A percentile compares a stretch with the other conserved stretches of the same genome.
These are phyloP conservation scores for Epistrophe eligans DNA, from an alignment of 2,888 invertebrate species.

Conservation along the genomic window DNA sequence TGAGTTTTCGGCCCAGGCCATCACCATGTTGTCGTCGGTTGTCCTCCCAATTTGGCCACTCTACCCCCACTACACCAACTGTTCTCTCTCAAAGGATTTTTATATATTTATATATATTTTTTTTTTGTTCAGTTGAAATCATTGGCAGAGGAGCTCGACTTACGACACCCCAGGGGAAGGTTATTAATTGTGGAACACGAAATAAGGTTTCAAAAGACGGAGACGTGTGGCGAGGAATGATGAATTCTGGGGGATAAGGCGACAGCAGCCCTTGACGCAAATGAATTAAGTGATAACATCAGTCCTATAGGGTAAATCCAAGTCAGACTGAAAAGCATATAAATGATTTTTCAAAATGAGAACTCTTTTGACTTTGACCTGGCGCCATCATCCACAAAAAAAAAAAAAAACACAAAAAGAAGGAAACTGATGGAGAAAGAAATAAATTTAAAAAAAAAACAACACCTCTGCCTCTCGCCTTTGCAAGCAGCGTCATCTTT, in stretches of 20 bases:
- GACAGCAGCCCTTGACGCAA: constrained; percentile 63
- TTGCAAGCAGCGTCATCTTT: constrained; percentile 38
- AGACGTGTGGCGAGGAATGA: not conserved
- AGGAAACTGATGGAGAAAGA: constrained; percentile 17
- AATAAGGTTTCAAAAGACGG: constrained; percentile 45
- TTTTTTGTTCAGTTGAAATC: constrained; percentile 40
- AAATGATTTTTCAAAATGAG: constrained; percentile 69
- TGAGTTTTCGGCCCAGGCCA: constrained; percentile 1
- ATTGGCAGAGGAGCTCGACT: constrained; percentile 51
- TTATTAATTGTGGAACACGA: constrained; percentile 72
- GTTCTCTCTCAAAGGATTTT: constrained; percentile 64
- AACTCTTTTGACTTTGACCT: constrained; percentile 49
- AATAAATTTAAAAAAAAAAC: constrained; percentile 16
- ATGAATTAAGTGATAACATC: constrained; percentile 72
- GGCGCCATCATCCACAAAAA: not conserved
- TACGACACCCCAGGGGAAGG: constrained; percentile 32
- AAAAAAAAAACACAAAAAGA: not conserved
- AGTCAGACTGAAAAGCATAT: constrained; percentile 36
- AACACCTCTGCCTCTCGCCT: not conserved
- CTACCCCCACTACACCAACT: constrained; percentile 31
- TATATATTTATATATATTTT: not conserved
- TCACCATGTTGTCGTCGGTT: constrained; percentile 3
- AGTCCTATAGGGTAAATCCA: constrained; percentile 36
- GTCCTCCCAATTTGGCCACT: constrained; percentile 26
- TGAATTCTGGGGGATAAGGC: not conserved